Evolutionary conservation across 2,797 vertebrate genomes (phyloP), one percentile per base, ranked within the genome.

Genomic region (Gadopsis bispinosus): DNA sequence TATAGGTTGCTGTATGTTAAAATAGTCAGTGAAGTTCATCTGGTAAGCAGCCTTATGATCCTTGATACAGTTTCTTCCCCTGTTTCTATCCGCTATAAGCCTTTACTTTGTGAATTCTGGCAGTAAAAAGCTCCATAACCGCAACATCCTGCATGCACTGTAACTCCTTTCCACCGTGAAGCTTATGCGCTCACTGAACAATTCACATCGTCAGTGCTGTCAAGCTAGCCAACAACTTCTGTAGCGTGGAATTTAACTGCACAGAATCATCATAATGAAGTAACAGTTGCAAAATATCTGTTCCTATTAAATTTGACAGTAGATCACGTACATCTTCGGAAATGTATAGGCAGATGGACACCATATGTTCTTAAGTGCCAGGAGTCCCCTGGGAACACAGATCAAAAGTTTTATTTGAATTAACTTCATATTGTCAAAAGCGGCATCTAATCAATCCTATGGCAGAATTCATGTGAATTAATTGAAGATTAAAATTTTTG

Each of bases 301-400:
- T 17, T 75, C n/a, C 47, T 60, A 33, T 70, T 75, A 12, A 51
- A 48, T 77, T 26, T 81, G 43, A 78, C 73, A 69, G 73, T 16
- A 22, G 37, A 86, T 80, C 9, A 69, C 41, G 77, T 61, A 31
- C 50, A 37, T 68, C 7, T 66, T 55, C 67, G 7, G 61, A 65
- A 77, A 29, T 51, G 75, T 77, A 75, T 54, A 61, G 54, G 68
- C 82, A 87, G 78, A 76, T 87, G 82, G 86, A 78, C 31, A 64
- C 73, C 80, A 84, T 81, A 78, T 87, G 81, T 86, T 73, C 48
- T 17, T 48, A 47, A 78, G 75, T 69, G 68, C 54, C 47, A 69
- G 33, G 45, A 50, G 43, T 72, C 73, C 60, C 58, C 20, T n/a
- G 62, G 43, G 69, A 73, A 48, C n/a, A 39, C 20, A 56, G 64